Percentiles rank a stretch among this genome's conserved stretches.
phyloP scores from a whole-genome alignment of 2,797 vertebrate genomes.

The Sebastes minor region DNA sequence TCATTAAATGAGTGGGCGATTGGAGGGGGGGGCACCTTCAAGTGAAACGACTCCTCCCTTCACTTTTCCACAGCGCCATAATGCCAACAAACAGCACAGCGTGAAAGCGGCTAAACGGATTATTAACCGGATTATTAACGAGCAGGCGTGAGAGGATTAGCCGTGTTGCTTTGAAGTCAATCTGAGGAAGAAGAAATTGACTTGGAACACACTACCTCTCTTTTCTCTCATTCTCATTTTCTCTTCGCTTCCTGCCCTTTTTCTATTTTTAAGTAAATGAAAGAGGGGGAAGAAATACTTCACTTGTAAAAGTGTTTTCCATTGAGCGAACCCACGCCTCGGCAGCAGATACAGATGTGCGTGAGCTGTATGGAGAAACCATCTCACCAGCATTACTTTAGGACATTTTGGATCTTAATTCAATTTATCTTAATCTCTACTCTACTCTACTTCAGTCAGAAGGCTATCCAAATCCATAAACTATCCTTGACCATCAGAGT shows the following conservation, averaged over 20 bases:
- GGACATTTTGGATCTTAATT: not conserved
- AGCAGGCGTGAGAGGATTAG: slow-evolving; percentile 81
- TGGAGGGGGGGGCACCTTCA: not conserved
- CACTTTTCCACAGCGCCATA: slow-evolving; percentile 55
- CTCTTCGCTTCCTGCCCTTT: not conserved
- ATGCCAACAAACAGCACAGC: slow-evolving; percentile 76
- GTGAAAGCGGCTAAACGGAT: slow-evolving; percentile 82
- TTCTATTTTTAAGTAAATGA: slow-evolving; percentile 49
- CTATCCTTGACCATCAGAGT: not conserved
- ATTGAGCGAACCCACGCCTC: slow-evolving; percentile 7
- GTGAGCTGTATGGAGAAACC: not conserved
- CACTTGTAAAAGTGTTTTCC: slow-evolving; percentile 9
- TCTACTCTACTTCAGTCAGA: not conserved
- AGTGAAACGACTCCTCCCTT: slow-evolving; percentile 40
- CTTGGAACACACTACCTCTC: slow-evolving; percentile 61
- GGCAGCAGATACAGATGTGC: not conserved
- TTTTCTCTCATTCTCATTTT: slow-evolving; percentile 9
- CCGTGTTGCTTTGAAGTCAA: slow-evolving; percentile 82
- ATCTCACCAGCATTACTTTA: not conserved
- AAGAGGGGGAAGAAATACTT: not conserved
- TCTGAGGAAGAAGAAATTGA: slow-evolving; percentile 71
- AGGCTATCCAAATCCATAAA: not conserved
- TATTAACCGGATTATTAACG: slow-evolving; percentile 85
- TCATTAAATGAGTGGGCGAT: not conserved
- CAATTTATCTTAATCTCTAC: not conserved